Conservation (phyloP, 2,797 vertebrate species). For the Pseudochromis fuscus region DNA sequence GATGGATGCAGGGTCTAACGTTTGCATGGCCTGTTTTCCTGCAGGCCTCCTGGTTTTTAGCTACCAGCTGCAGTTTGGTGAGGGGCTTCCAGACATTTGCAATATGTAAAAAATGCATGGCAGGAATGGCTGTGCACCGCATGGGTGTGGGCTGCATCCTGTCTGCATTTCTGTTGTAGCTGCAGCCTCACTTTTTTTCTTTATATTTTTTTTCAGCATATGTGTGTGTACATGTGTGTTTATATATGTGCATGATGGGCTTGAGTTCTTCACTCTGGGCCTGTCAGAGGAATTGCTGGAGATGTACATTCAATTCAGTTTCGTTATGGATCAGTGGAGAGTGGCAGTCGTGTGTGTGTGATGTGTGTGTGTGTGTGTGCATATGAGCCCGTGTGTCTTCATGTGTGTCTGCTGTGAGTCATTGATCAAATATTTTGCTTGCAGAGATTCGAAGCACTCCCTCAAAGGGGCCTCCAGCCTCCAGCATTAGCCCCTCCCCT, state of each 20-base stretch:
- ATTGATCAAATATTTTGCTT: constrained; percentile 87
- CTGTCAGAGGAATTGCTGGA: constrained; percentile 47
- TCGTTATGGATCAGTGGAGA: constrained; percentile 57
- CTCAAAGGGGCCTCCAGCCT: constrained; percentile 72
- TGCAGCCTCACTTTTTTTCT: constrained; percentile 35
- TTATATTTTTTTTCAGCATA: no score
- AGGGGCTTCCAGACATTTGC: constrained; percentile 75
- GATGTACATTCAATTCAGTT: constrained; percentile 61
- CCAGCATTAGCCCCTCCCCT: constrained; percentile 64
- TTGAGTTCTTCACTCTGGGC: constrained; percentile 44
- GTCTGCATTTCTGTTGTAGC: constrained; percentile 71
- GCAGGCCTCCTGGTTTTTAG: constrained; percentile 22
- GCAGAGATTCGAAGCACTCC: constrained; percentile 78
- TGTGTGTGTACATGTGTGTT: constrained; percentile 8
- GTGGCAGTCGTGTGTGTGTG: constrained; percentile 21
- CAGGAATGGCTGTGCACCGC: constrained; percentile 69
- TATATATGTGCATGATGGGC: constrained; percentile 44
- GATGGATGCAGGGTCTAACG: not conserved
- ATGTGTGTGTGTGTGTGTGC: constrained; percentile 4
- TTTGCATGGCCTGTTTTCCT: constrained; percentile 15
- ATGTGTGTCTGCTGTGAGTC: constrained; percentile 81
- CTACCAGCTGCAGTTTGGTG: constrained; percentile 64
- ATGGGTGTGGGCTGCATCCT: constrained; percentile 84
- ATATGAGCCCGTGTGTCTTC: constrained; percentile 22
- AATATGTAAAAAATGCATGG: constrained; percentile 78